Evolutionary conservation across 2,113 vertebrate genomes (phyloP).

Genomic region (Ornithorhynchus anatinus): DNA sequence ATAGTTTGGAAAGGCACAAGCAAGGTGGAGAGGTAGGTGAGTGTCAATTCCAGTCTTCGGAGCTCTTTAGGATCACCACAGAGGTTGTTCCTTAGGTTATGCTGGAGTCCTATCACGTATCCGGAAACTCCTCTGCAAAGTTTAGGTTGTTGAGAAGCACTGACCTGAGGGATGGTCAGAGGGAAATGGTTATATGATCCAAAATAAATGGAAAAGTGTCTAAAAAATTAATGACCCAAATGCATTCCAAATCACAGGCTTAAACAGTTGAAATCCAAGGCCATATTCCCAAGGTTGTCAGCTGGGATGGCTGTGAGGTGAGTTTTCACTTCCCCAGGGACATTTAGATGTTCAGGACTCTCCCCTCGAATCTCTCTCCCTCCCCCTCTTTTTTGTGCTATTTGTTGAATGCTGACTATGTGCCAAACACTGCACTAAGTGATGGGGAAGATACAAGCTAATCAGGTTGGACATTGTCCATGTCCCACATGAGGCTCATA

Average conservation of each 20-base stretch:
- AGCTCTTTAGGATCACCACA: background rate
- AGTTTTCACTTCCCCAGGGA: too few species aligned
- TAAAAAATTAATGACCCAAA: background rate
- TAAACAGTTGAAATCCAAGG: background rate
- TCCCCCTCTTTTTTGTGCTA: background rate
- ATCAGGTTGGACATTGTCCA: too few species aligned
- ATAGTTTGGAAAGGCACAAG: background rate
- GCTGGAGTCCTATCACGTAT: background rate
- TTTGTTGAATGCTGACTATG: background rate
- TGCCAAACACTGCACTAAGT: background rate
- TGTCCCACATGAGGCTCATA: too few species aligned
- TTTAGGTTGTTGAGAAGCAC: background rate
- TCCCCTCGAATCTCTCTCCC: background rate
- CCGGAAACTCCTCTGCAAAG: background rate
- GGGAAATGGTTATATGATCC: background rate
- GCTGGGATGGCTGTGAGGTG: background rate
- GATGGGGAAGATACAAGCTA: too few species aligned
- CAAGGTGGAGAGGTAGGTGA: background rate
- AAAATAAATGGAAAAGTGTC: background rate
- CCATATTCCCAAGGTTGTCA: background rate
- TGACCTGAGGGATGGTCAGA: background rate
- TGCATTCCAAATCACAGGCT: background rate
- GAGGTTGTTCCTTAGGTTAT: background rate
- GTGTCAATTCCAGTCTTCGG: background rate
- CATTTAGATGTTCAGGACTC: background rate